Base-by-base conservation (phyloP, 2,797 vertebrate species). In the Threskiornis aethiopicus region DNA sequence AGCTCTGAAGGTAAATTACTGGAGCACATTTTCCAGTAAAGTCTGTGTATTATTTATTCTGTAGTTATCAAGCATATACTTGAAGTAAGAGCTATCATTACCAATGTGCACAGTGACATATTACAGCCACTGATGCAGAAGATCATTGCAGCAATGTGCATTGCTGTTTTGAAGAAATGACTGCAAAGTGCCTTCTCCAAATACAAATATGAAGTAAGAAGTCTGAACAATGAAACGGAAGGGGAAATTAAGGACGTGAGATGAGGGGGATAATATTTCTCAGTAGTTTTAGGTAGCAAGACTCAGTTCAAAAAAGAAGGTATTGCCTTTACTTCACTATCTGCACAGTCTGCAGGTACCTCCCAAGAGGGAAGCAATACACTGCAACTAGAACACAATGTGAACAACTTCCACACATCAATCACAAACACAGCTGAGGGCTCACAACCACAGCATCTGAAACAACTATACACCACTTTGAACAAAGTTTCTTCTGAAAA, bases 1-100 rank as follows among this genome's bases (percentile, higher is more conserved):
- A 94, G 93, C 31, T 94, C 55, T 59, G 37, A 93, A 66, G 81
- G 71, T 87, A 89, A 93, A 96, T 59, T 54, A 95, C 69, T 79
- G 54, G n/a, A 47, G 39, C 37, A 54, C 31, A 46, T 80, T 92
- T 93, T 81, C 84, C 61, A 89, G 66, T 28, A 52, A 79, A 62
- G 39, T 22, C 35, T 80, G 73, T 39, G 26, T 55, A 73, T 77
- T 89, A 87, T 82, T 93, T 87, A 66, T 69, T 93, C 92, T 75
- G 83, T 13, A 84, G 39, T 69, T 61, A 90, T 29, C 47, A 69
- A 84, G 44, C 33, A 87, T 6, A 28, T 15, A 54, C 14, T 37
- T 71, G 35, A 93, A 78, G 41, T n/a, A 77, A 66, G 59, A 69
- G 9, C 24, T 70, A 77, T 64, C 58, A 54, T 33, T 58, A 51